Conservation (phyloP, 2,888 invertebrate genomes). For the Lithophane semibrunnea region DNA sequence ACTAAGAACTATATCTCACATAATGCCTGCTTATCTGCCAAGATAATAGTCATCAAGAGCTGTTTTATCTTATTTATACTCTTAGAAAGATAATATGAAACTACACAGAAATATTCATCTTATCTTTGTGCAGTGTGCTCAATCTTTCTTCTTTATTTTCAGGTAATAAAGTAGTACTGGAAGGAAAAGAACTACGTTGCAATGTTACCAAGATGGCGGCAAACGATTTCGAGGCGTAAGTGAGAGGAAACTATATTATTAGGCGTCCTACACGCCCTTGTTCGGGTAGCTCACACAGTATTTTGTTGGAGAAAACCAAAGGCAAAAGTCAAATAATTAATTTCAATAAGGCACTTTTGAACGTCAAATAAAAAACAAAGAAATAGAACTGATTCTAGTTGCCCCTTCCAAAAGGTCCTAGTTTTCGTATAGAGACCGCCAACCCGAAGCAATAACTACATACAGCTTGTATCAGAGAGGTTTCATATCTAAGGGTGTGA, state of each 20-base stretch:
- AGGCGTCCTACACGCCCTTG: not conserved
- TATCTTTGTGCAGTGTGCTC: slow-evolving; percentile 35
- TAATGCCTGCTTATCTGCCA: slow-evolving; percentile 28
- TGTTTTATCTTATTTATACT: slow-evolving; percentile 54
- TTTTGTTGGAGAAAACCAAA: not conserved
- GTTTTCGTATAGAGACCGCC: not conserved
- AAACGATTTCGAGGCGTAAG: slow-evolving; percentile 83
- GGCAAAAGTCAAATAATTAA: too few species aligned
- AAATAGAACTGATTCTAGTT: too few species aligned
- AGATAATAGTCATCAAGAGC: slow-evolving; percentile 44
- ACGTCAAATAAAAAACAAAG: too few species aligned
- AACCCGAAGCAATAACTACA: not conserved
- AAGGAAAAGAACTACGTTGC: slow-evolving; percentile 52
- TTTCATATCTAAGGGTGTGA: not conserved
- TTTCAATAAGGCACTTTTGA: too few species aligned
- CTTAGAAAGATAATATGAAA: slow-evolving; percentile 38
- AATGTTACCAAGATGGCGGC: slow-evolving; percentile 86
- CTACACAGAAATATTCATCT: slow-evolving; percentile 23
- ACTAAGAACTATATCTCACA: slow-evolving; percentile 17
- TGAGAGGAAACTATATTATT: slow-evolving; percentile 35
- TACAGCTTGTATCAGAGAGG: not conserved
- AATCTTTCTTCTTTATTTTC: slow-evolving; percentile 57
- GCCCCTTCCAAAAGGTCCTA: too few species aligned
- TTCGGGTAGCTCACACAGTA: not conserved
- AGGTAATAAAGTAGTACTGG: slow-evolving; percentile 68